Evolutionary conservation across 2,797 vertebrate genomes (phyloP), one percentile per base, ranked within the genome.

Genomic region (Diglossa cyanea): DNA sequence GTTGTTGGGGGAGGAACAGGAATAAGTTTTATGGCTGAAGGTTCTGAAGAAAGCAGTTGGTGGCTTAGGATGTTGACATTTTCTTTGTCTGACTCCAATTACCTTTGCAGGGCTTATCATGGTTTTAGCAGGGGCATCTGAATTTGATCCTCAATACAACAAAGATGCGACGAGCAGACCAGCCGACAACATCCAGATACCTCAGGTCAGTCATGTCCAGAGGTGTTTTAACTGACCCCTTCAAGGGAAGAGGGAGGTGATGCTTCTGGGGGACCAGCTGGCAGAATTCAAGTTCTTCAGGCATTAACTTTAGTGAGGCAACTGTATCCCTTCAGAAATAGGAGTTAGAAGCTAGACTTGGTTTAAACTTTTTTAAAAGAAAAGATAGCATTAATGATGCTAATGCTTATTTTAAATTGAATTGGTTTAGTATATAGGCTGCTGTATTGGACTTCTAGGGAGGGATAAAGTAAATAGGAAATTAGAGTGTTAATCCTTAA

Each of bases 101-200:
- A 53, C 90, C 77, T 94, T 94, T 94, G 50, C 97, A 99, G 99
- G 99, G 19, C 98, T 99, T 79, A 98, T 96, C 75, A 99, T 99
- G 99, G 99, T 99, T 96, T 97, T 99, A 95, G 99, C 99, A 5
- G 99, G 99, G 45, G 99, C 99, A 0, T 99, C 99, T 17, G 99
- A 99, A 97, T 99, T 99, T 86, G 99, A 99, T 96, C 99, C 99
- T 84, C 99, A 99, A 86, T 99, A 98, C 98, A 99, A 99, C 95
- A 99, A 99, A 97, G 99, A 99, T 94, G 99, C 99, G 17, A 99
- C 98, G 6, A 99, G 99, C 96, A 98, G 99, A 96, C 99, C 99
- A 50, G 99, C 99, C 60, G 99, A 99, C 98, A 99, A 99, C 97
- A 97, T 99, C 48, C 98, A 99, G 97, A 99, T 99, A 97, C 99